Base-by-base conservation (phyloP, 2,797 vertebrate species). In the Margarornis squamiger region DNA sequence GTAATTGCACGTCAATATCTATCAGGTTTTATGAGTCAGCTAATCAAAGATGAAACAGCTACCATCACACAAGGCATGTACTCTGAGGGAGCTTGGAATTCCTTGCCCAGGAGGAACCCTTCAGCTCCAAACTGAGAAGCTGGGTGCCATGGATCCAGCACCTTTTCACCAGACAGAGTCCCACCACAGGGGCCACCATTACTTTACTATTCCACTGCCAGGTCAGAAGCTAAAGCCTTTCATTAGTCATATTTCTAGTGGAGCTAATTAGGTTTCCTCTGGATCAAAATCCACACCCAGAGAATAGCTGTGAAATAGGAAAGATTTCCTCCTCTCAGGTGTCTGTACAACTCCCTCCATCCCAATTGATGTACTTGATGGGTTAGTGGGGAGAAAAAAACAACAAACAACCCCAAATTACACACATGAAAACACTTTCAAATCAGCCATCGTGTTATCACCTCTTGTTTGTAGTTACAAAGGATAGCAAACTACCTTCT, bases 101-200 rank as follows among this genome's bases (percentile, higher is more conserved):
- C 14, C 46, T 73, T 45, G 32, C 10, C 43, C 29, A 41, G 18
- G 38, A 76, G 78, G 43, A 77, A 67, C 46, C 15, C 34, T 41
- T 77, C 27, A 11, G 12, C 57, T 73, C 43, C 39, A 36, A 7
- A 70, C 51, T 75, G 2, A 1, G 45, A 75, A 73, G 20, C 23
- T 20, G 27, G 5, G 22, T 66, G 59, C 38, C 18, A 23, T 6
- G 24, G 30, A 79, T 57, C 46, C 52, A 43, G 57, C 30, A 49
- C 20, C 13, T 54, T 54, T 52, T 41, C 23, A 52, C 20, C 5
- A 65, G 21, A 29, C 7, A 12, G 27, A 41, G 30, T 80, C 32
- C n/a, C 10, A 8, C 3, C 20, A 36, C 0, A 0, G 15, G 14
- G 5, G 12, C 12, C 41, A 80, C 19, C 38, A 54, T 9, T 54